Evolutionary conservation across 2,888 invertebrate species (phyloP).

Genomic region (Pandemis heparana): DNA sequence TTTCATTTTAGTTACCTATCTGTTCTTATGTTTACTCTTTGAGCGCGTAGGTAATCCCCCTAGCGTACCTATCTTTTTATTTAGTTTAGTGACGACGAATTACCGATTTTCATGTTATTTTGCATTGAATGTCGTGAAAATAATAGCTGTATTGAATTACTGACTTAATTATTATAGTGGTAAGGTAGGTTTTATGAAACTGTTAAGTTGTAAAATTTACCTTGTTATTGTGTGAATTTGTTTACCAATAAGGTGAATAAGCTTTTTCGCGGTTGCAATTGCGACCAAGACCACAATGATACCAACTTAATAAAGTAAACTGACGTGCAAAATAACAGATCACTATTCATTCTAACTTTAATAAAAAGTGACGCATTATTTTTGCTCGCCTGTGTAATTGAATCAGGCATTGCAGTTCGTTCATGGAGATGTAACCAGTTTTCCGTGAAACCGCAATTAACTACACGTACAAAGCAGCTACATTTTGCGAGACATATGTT

Average conservation of each 20-base stretch:
- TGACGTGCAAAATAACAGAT: no score
- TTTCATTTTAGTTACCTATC: background rate
- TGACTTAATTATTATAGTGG: background rate
- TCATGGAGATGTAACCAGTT: no score
- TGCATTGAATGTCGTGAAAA: background rate
- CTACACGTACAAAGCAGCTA: no score
- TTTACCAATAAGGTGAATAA: background rate
- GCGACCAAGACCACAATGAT: no score
- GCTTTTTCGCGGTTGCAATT: background rate
- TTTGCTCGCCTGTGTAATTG: no score
- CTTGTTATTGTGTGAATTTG: background rate
- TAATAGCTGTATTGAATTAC: background rate
- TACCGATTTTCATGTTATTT: background rate
- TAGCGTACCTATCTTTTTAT: background rate
- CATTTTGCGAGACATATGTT: no score
- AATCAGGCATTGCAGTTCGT: no score
- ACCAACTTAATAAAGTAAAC: no score
- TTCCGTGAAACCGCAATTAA: no score
- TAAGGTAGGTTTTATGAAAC: background rate
- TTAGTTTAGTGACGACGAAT: background rate
- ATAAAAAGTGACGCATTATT: no score
- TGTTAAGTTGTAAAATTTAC: background rate
- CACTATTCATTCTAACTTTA: no score
- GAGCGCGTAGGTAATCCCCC: background rate
- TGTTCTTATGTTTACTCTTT: background rate